Evolutionary conservation across 2,888 invertebrate species (phyloP).

Genomic region (Agrotis segetum): DNA sequence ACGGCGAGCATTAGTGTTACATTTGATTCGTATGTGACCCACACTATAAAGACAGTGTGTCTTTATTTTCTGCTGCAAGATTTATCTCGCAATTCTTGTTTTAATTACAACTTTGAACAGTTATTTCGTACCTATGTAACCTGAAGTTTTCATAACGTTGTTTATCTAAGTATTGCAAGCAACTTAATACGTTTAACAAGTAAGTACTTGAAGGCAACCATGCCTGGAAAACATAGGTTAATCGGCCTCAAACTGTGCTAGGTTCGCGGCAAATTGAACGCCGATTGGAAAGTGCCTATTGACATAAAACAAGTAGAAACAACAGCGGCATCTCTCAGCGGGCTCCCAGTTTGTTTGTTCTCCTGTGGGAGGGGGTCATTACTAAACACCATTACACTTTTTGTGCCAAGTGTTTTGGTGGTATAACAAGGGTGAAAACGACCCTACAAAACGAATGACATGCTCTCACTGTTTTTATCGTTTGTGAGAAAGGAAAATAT

Average conservation of each 20-base stretch:
- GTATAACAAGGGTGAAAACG: constrained; percentile 90
- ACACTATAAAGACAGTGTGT: constrained; percentile 65
- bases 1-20: constrained; percentile 82
- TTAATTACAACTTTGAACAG: too few relatives aligned
- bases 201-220: background rate
- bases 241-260: constrained; percentile 25
- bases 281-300: constrained; percentile 44
- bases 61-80: constrained; percentile 65
- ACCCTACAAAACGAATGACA: constrained; percentile 88
- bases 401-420: constrained; percentile 90
- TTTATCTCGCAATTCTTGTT: constrained; percentile 1
- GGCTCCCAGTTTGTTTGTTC: constrained; percentile 82
- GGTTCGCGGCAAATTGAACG: constrained; percentile 47
- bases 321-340: constrained; percentile 80
- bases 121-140: too few relatives aligned
- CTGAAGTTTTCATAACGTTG: background rate
- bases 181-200: background rate
- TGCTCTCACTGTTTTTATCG: constrained; percentile 84
- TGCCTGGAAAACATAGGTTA: constrained; percentile 3
- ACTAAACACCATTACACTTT: constrained; percentile 90
- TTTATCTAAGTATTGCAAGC: background rate
- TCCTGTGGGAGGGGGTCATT: constrained; percentile 87
- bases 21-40: constrained; percentile 86
- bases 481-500: constrained; percentile 77
- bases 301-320: constrained; percentile 69